These are phyloP conservation scores for Otolemur garnettii DNA, from an alignment of 2,113 vertebrate genomes.

Conservation along the genomic window DNA sequence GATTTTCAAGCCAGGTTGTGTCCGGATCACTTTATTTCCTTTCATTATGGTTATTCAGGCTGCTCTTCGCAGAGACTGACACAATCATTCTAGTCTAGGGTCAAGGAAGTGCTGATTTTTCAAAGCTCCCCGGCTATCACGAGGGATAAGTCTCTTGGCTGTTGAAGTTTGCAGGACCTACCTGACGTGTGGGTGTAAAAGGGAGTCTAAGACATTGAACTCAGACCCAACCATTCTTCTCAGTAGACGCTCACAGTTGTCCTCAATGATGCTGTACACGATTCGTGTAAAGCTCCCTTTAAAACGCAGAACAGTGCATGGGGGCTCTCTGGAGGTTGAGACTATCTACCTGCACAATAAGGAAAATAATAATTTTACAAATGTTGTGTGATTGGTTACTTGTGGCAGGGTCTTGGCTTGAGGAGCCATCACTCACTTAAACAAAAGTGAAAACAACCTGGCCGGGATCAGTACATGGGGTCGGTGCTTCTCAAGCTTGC, in stretches of 20 bases:
- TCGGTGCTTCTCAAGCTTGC: background rate
- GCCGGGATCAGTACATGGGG: accelerated
- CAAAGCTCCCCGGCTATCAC: background rate
- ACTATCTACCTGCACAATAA: background rate
- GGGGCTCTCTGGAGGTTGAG: no score
- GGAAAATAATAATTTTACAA: background rate
- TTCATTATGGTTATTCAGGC: no score
- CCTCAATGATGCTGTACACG: no score
- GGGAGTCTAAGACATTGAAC: no score
- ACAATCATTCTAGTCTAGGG: background rate
- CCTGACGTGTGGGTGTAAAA: accelerated
- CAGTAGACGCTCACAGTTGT: background rate
- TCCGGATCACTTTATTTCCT: background rate
- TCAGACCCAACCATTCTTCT: background rate
- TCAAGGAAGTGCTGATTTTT: background rate
- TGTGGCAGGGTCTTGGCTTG: background rate
- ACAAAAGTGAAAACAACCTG: no score
- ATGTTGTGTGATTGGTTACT: background rate
- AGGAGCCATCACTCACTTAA: no score
- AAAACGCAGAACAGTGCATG: background rate
- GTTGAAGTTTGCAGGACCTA: accelerated
- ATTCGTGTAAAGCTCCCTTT: background rate
- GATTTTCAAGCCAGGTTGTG: background rate
- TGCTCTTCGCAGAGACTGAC: background rate
- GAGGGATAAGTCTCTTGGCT: background rate